Base-by-base conservation (phyloP, 2,797 vertebrate species). In the Denticeps clupeoides region DNA sequence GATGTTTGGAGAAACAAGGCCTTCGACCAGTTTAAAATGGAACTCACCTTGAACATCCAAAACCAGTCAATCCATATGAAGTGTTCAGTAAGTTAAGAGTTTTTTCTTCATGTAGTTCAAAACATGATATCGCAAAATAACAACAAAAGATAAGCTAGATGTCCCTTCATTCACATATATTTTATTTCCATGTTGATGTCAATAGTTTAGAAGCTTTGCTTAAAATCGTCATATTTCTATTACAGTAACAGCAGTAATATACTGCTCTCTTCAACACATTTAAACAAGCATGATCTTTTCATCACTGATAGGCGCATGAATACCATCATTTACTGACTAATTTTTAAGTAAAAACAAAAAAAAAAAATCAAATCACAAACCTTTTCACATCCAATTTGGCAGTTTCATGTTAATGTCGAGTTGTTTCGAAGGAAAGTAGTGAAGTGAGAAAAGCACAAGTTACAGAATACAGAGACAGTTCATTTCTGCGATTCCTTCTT, bases 341-440 rank as follows among this genome's bases (percentile, higher is more conserved):
- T 26, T 45, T n/a, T 21, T 19, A 29, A 21, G 23, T 25, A 25
- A 33, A 25, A 27, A 51, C 35, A 19, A 11, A 24, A 40, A 41
- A 29, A 15, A 7, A 19, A 35, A 66, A 59, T 42, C 26, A 55
- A 47, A 42, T 50, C 52, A 59, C 51, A 57, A 53, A 48, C 47
- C 55, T 55, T 38, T 35, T 45, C 48, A 54, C 60, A 49, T 56
- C 54, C 46, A 40, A 47, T 56, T 41, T 60, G 62, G 59, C 55
- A 60, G 60, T 61, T 51, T 60, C 46, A 58, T 51, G 55, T 63
- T 58, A 28, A 67, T 62, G 51, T 54, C 47, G 49, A 49, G 45
- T 59, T 59, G 42, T 64, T 55, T 22, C 23, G 19, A 24, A 25
- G 38, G 12, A 32, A 32, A 22, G 33, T 18, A 37, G 33, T 19